Percentiles rank a stretch among this genome's conserved stretches.
Conservation (phyloP, 1,140 invertebrate genomes). For the Stegodyphus dumicola region DNA sequence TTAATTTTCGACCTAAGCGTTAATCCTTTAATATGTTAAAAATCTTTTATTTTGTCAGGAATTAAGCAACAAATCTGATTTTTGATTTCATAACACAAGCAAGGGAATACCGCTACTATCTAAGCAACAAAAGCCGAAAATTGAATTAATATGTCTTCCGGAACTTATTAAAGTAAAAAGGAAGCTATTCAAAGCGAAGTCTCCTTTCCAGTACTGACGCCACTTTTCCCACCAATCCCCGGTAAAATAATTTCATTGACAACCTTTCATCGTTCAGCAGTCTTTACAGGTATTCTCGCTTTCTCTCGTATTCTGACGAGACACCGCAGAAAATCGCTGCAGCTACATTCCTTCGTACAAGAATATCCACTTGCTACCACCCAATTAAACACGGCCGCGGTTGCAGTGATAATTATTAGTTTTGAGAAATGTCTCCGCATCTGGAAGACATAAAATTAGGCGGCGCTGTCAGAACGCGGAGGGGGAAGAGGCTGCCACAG, state of each 20-base stretch:
- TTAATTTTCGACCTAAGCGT: too few species aligned
- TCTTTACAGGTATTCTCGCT: conserved; percentile 11
- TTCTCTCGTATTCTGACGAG: background rate
- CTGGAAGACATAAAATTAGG: conserved; percentile 57
- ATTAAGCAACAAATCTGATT: too few species aligned
- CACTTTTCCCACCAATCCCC: background rate
- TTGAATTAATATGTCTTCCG: too few species aligned
- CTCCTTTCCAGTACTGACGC: too few species aligned
- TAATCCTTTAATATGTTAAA: too few species aligned
- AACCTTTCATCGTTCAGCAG: conserved; percentile 47
- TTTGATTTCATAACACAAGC: too few species aligned
- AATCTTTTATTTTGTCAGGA: too few species aligned
- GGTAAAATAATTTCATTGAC: conserved; percentile 56
- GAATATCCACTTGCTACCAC: conserved; percentile 56
- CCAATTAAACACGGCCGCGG: conserved; percentile 46
- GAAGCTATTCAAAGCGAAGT: too few species aligned
- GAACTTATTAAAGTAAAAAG: too few species aligned
- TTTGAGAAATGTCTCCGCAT: conserved; percentile 56
- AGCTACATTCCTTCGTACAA: conserved; percentile 23
- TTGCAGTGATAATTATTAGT: conserved; percentile 51
- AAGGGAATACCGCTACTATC: too few species aligned
- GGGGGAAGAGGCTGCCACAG: too few species aligned
- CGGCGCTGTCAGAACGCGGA: conserved; percentile 9
- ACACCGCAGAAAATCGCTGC: background rate
- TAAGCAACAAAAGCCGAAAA: too few species aligned